Evolutionary conservation across 2,888 invertebrate species (phyloP), one percentile per base, ranked within the genome.

Genomic region (Tridacna crocea): DNA sequence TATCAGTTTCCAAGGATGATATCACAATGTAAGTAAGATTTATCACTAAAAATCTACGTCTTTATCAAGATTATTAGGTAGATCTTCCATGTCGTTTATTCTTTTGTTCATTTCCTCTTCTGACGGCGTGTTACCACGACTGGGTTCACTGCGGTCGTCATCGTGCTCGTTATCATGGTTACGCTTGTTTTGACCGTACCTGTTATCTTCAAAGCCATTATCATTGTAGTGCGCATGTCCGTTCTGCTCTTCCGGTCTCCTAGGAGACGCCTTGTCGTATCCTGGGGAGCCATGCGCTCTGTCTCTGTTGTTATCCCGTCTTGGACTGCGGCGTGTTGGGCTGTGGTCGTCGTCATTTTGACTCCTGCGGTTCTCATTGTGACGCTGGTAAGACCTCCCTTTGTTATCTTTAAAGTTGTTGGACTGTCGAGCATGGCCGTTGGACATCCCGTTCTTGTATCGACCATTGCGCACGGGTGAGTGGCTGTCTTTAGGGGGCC

Each of bases 381-480:
- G 75, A 46, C 79, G 75, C 51, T 79, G 78, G 60, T 72, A 82
- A 8, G 68, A 73, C 22, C 84, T 58, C 19, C 78, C 77, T 11
- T 74, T 70, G 19, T 72, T 27, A 66, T 80, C 76, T 51, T 61
- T 72, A 15, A 51, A 36, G 17, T 76, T 48, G 66, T 83, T 68
- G n/a, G 58, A 77, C 27, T 79, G 78, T 36, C 79, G 55, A 3
- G 13, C 65, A 22, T 77, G 47, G 6, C 79, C 81, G 51, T 80
- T 80, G 12, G 61, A 13, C 13, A 72, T 47, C 12, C 73, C 72
- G 26, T 79, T 65, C 24, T n/a, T 75, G 36, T 46, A 47, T 55
- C 47, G 58, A 13, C 80, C 82, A 72, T 83, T 85, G 11, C 83
- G 73, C 26, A 17, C 63, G 0, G 83, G 85, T 0, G 85, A 85